phyloP scores from a whole-genome alignment of 2,888 invertebrate species.

The Lasioglossum leucozonium region DNA sequence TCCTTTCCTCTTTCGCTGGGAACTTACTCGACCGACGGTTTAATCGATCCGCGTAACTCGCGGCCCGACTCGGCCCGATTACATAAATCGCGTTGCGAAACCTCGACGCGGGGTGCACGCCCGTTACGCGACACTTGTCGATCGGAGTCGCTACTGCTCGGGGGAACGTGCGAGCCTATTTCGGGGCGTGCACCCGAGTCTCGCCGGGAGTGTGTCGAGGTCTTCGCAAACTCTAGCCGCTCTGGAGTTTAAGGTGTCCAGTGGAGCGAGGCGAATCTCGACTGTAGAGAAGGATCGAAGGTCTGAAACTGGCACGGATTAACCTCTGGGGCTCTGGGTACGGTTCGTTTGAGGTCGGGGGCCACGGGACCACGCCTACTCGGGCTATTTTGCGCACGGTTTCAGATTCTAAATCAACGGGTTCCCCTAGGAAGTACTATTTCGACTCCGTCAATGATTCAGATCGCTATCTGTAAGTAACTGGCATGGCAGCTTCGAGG shows the following conservation, averaged over 20 bases:
- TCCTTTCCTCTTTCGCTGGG: background rate
- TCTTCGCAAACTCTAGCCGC: background rate
- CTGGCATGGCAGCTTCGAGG: background rate
- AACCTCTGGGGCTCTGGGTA: background rate
- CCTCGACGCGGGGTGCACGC: conserved; percentile 11
- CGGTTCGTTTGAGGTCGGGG: background rate
- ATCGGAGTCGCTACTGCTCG: background rate
- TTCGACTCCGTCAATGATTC: background rate
- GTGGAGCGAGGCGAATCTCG: background rate
- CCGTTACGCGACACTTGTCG: conserved; percentile 30
- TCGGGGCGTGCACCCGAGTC: background rate
- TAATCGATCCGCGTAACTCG: conserved; percentile 35
- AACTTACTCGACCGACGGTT: conserved; percentile 2
- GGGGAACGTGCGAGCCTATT: background rate
- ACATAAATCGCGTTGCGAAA: conserved; percentile 36
- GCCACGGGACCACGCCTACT: background rate
- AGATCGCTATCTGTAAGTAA: background rate
- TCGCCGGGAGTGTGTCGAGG: background rate
- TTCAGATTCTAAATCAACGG: background rate
- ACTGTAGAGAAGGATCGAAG: background rate
- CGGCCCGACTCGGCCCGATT: conserved; percentile 15
- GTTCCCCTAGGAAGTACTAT: background rate
- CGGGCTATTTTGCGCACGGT: background rate
- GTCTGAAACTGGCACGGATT: background rate
- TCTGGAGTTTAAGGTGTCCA: background rate